Conservation (phyloP, 2,797 vertebrate species). For the Melopsittacus undulatus region DNA sequence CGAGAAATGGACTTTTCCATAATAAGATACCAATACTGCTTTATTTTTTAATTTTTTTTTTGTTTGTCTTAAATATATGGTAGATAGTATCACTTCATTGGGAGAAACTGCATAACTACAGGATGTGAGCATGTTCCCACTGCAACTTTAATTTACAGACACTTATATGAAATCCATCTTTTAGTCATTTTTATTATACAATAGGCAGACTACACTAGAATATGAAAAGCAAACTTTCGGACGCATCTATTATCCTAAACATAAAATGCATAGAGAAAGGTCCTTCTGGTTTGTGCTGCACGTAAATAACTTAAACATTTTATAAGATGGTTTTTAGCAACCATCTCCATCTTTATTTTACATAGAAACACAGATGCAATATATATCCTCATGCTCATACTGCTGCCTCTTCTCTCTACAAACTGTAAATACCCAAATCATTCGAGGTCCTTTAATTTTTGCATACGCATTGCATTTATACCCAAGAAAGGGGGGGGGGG, state of each 20-base stretch:
- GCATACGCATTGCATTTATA: conserved; percentile 73
- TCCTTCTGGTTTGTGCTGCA: conserved; percentile 74
- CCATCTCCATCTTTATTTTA: conserved; percentile 71
- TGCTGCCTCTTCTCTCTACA: conserved; percentile 63
- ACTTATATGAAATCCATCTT: conserved; percentile 49
- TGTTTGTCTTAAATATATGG: conserved; percentile 51
- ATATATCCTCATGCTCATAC: conserved; percentile 74
- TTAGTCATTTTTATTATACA: conserved; percentile 62
- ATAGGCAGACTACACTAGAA: conserved; percentile 76
- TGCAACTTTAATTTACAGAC: conserved; percentile 69
- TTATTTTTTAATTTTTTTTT: conserved; percentile 1
- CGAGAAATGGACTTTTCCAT: conserved; percentile 60
- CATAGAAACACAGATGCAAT: conserved; percentile 75
- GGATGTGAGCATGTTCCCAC: conserved; percentile 59
- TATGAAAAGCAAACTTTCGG: conserved; percentile 70
- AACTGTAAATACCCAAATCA: conserved; percentile 72
- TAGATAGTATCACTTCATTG: conserved; percentile 48
- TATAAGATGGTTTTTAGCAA: conserved; percentile 30
- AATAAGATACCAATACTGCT: conserved; percentile 64
- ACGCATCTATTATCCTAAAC: conserved; percentile 72
- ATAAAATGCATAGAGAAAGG: conserved; percentile 70
- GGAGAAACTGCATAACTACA: conserved; percentile 65
- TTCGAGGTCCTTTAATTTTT: conserved; percentile 65
- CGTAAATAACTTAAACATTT: conserved; percentile 74
- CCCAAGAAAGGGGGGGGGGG: background rate